phyloP scores from a whole-genome alignment of 2,113 vertebrate species.

The Actinemys pallida region DNA sequence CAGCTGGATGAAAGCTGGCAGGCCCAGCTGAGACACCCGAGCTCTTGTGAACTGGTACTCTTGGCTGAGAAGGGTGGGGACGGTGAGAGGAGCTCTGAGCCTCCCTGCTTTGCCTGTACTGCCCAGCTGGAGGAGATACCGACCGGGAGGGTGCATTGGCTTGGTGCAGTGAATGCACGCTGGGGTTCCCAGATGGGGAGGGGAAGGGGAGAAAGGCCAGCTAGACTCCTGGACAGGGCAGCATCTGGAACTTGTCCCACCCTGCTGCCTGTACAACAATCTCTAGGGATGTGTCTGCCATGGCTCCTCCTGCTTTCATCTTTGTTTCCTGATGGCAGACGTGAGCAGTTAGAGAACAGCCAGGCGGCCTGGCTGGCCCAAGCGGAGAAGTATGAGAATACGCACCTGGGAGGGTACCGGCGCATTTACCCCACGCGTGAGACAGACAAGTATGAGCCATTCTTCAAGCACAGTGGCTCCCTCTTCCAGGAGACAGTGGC shows the following conservation, averaged over 20 bases:
- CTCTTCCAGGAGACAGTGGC: slow-evolving; percentile 81
- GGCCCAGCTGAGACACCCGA: neutral
- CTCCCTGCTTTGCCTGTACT: neutral
- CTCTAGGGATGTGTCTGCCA: rapidly evolving
- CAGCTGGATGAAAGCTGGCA: neutral
- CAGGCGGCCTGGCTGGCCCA: slow-evolving; percentile 74
- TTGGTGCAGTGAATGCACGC: neutral
- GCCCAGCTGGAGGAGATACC: rapidly evolving
- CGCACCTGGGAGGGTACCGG: slow-evolving; percentile 77
- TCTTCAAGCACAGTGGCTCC: slow-evolving; percentile 80
- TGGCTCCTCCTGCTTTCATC: neutral
- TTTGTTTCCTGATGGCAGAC: slow-evolving; percentile 51
- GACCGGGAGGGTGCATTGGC: rapidly evolving
- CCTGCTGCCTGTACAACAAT: no score
- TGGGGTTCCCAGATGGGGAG: neutral
- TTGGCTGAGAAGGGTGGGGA: neutral
- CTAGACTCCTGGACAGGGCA: neutral
- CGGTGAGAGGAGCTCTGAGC: neutral
- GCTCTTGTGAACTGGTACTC: rapidly evolving
- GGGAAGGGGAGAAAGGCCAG: rapidly evolving
- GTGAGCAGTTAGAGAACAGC: slow-evolving; percentile 62
- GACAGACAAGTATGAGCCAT: slow-evolving; percentile 70
- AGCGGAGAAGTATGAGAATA: slow-evolving; percentile 74
- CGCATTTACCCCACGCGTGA: slow-evolving; percentile 73
- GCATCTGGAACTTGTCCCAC: neutral